Base-by-base conservation (phyloP, 1,140 invertebrate genomes). In the Chrysopa pallens region DNA sequence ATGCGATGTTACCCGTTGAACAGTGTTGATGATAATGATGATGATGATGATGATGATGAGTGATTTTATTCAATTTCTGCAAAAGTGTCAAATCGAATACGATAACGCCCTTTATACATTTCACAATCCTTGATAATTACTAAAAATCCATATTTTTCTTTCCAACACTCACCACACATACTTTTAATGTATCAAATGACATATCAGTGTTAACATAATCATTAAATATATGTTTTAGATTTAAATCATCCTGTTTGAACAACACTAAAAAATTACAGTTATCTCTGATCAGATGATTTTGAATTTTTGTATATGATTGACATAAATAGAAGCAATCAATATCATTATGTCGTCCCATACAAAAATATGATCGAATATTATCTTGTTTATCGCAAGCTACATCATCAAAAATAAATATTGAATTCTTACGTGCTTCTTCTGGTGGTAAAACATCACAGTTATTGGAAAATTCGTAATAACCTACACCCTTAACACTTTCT, bases 81-180 rank as follows among this genome's bases (percentile, higher is more conserved):
- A 11, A 11, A 9, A 23, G 17, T 23, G 12, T 50, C 43, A 28
- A 51, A 47, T 4, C 46, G 40, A 15, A 45, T 39, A 28, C 47
- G 43, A 33, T 47, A 50, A 36, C 46, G 31, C 6, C 47, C 49
- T 28, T 45, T 17, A 44, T 50, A 41, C 8, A 50, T n/a, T n/a
- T 48, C 38, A 33, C 44, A 45, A 33, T 52, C 46, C 42, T 50
- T 52, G 36, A 47, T 42, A 17, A 50, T 52, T 1, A 46, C 38
- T 41, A 50, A 1, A 29, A 51, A 50, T n/a, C 44, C 44, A 46
- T 40, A 23, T 23, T 23, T 23, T 23, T 42, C 15, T 27, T 48
- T 46, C 48, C 50, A 53, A 29, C 44, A 49, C 6, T 14, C 35
- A 4, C 38, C 36, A 39, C 50, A 54, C 27, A 54, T 41, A 4